Evolutionary conservation across 2,113 vertebrate species (phyloP).

Genomic region (Isurus oxyrinchus): DNA sequence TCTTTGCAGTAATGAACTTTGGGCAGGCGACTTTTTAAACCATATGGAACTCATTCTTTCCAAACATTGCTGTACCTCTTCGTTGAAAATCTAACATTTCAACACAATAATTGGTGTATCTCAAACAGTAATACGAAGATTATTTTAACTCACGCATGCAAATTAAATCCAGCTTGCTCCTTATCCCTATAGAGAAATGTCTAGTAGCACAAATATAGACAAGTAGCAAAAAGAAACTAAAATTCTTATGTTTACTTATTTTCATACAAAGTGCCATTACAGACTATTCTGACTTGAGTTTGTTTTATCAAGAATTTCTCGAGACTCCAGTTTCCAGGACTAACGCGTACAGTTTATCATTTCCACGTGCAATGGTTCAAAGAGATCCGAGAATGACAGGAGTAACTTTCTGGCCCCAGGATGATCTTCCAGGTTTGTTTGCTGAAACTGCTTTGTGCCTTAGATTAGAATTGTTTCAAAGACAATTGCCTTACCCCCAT

Average conservation of each 20-base stretch:
- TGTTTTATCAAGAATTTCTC: background rate
- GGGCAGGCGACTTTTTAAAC: background rate
- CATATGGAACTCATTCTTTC: slow-evolving; percentile 11
- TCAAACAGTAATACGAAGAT: slow-evolving; percentile 20
- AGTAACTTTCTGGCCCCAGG: background rate
- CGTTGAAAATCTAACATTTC: slow-evolving; percentile 30
- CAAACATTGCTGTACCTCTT: background rate
- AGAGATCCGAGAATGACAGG: background rate
- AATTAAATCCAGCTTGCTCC: slow-evolving; percentile 14
- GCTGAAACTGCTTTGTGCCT: background rate
- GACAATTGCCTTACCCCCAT: background rate
- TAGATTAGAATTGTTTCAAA: background rate
- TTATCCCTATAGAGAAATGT: background rate
- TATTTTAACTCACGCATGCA: slow-evolving; percentile 31
- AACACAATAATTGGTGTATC: slow-evolving; percentile 29
- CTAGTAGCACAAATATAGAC: background rate
- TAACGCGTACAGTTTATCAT: background rate
- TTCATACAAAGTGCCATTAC: background rate
- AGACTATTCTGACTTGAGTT: background rate
- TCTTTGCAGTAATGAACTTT: background rate
- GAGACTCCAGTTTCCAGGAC: background rate
- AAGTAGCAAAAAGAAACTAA: slow-evolving; percentile 31
- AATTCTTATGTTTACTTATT: slow-evolving; percentile 6
- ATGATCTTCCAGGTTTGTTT: background rate
- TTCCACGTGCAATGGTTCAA: background rate